phyloP scores from a whole-genome alignment of 2,797 vertebrate genomes.

The Sebastes aleutianus region DNA sequence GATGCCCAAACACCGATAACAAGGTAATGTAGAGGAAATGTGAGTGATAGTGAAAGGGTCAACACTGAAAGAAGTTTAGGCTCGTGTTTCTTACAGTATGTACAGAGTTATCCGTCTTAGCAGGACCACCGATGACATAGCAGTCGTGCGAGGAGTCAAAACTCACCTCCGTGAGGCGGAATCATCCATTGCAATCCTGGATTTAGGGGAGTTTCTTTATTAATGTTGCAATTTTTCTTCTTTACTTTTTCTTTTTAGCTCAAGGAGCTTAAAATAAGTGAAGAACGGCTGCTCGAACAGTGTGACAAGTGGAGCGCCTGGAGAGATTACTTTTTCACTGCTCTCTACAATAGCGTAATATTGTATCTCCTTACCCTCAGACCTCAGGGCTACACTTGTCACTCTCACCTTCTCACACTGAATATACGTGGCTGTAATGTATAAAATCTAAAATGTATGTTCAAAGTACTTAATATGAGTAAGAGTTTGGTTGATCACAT shows the following conservation, averaged over 20 bases:
- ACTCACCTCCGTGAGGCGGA: constrained; percentile 5
- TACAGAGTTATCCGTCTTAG: constrained; percentile 2
- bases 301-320: constrained; percentile 51
- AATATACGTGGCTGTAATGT: constrained; percentile 1
- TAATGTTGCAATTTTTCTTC: constrained; percentile 31
- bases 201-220: constrained; percentile 34
- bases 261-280: constrained; percentile 42
- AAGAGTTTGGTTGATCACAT: neutral
- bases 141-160: neutral
- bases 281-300: constrained; percentile 12
- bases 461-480: neutral
- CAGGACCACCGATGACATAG: neutral
- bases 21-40: constrained; percentile 33
- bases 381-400: constrained; percentile 42
- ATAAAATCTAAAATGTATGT: neutral
- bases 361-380: constrained; percentile 31
- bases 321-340: constrained; percentile 43
- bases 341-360: constrained; percentile 48
- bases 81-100: neutral
- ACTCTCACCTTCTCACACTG: constrained; percentile 8
- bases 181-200: constrained; percentile 26
- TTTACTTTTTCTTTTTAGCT: constrained; percentile 31
- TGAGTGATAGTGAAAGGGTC: neutral
- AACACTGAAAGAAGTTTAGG: neutral
- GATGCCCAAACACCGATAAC: constrained; percentile 23